Conservation (phyloP, 2,888 invertebrate species). For the Plagodis pulveraria region DNA sequence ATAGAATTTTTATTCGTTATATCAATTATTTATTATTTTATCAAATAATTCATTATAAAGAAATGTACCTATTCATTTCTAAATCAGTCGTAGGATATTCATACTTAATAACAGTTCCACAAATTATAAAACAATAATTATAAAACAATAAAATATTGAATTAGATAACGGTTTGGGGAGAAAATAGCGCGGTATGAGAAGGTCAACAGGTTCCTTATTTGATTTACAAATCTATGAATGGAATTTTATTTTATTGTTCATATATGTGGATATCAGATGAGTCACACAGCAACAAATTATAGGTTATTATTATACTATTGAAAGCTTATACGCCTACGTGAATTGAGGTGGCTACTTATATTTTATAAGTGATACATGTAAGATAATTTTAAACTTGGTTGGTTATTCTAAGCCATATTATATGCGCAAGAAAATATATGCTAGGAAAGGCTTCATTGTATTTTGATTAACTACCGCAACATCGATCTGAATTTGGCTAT, state of each 20-base stretch:
- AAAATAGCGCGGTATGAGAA: slow-evolving; percentile 9
- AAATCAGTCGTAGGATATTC: too few relatives aligned
- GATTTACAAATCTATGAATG: slow-evolving; percentile 17
- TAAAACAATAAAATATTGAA: not conserved
- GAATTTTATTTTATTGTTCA: slow-evolving; percentile 18
- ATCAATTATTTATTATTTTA: too few relatives aligned
- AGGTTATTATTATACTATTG: slow-evolving; percentile 10
- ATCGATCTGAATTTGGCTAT: too few relatives aligned
- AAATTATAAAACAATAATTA: too few relatives aligned
- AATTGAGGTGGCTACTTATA: not conserved
- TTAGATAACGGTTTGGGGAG: slow-evolving; percentile 3
- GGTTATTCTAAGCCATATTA: not conserved
- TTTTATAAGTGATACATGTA: too few relatives aligned
- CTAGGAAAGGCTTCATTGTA: too few relatives aligned
- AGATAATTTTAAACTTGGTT: too few relatives aligned
- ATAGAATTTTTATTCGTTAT: too few relatives aligned
- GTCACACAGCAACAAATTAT: slow-evolving; percentile 14
- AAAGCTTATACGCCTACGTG: slow-evolving; percentile 13
- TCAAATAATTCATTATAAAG: too few relatives aligned
- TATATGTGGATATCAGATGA: slow-evolving; percentile 15
- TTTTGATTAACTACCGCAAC: too few relatives aligned
- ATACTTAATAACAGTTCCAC: too few relatives aligned
- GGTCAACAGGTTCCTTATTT: slow-evolving; percentile 18
- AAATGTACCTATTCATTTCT: too few relatives aligned
- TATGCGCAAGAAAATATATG: not conserved